Conservation (phyloP, 2,113 vertebrate genomes). For the Seriola dumerili region DNA sequence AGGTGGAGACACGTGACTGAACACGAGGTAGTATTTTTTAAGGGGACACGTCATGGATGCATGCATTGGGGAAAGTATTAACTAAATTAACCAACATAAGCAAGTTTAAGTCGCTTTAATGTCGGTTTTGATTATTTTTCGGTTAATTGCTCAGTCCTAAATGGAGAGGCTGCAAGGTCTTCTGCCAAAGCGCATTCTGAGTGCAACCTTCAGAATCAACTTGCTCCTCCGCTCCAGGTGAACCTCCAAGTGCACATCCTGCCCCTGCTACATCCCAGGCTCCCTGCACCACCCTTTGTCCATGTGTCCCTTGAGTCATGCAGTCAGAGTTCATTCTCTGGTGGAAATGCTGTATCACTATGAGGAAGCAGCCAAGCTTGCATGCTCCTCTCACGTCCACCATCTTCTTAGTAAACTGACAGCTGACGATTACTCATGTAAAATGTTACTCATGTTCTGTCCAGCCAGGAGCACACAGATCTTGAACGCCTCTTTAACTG, state of each 20-base stretch:
- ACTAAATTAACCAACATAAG: no score
- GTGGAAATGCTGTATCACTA: conserved; percentile 37
- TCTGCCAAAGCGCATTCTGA: conserved; percentile 18
- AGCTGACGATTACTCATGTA: background rate
- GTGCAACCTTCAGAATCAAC: background rate
- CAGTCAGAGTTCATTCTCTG: conserved; percentile 11
- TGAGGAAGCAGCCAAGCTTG: conserved; percentile 26
- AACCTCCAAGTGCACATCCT: background rate
- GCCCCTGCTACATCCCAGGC: background rate
- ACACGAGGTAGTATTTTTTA: no score
- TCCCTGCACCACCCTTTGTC: background rate
- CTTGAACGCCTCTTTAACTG: background rate
- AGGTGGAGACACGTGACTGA: no score
- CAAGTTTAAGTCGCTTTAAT: no score
- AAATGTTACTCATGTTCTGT: background rate
- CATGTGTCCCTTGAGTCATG: background rate
- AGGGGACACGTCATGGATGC: no score
- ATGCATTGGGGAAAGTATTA: no score
- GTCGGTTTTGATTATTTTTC: no score
- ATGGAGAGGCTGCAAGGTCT: conserved; percentile 19
- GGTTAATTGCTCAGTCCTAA: background rate
- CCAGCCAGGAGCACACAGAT: background rate
- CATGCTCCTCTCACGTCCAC: conserved; percentile 30
- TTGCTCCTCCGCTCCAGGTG: background rate
- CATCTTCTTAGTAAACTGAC: conserved; percentile 24